Percentiles rank a stretch among this genome's conserved stretches.
Conservation (phyloP, 2,113 vertebrate genomes). For the Xiphophorus hellerii region DNA sequence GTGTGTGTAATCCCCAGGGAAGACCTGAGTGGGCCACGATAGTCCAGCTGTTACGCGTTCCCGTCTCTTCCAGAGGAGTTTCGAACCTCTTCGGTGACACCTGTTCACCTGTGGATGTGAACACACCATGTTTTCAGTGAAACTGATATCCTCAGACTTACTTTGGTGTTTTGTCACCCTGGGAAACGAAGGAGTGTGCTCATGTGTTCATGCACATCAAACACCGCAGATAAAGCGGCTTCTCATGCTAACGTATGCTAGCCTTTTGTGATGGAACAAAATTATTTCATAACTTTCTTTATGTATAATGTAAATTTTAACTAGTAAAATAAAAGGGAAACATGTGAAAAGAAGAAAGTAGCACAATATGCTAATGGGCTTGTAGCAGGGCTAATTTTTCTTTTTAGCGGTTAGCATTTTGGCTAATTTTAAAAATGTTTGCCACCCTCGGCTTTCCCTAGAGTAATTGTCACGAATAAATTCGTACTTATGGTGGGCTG, state of each 20-base stretch:
- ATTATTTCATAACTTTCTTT: not conserved
- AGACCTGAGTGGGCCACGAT: conserved; percentile 32
- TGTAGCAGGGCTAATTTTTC: no score
- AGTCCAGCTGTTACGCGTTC: conserved; percentile 43
- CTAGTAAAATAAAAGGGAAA: not conserved
- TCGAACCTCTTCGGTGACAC: not conserved
- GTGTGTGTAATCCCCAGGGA: conserved; percentile 37
- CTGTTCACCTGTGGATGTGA: not conserved
- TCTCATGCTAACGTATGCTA: not conserved
- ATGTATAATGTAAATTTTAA: not conserved
- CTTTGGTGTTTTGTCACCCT: not conserved
- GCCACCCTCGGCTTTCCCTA: no score
- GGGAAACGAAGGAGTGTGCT: not conserved
- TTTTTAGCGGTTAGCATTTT: no score
- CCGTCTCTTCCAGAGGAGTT: conserved; percentile 20
- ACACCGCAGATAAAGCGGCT: not conserved
- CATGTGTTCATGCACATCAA: not conserved
- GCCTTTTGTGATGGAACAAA: not conserved
- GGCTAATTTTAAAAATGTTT: no score
- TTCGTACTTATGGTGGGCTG: no score
- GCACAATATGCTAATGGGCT: no score
- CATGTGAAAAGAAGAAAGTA: no score
- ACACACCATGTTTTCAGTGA: not conserved
- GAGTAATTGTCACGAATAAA: no score
- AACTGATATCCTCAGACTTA: not conserved